phyloP scores from a whole-genome alignment of 1,140 invertebrate genomes.

The Neuroterus valhalla region DNA sequence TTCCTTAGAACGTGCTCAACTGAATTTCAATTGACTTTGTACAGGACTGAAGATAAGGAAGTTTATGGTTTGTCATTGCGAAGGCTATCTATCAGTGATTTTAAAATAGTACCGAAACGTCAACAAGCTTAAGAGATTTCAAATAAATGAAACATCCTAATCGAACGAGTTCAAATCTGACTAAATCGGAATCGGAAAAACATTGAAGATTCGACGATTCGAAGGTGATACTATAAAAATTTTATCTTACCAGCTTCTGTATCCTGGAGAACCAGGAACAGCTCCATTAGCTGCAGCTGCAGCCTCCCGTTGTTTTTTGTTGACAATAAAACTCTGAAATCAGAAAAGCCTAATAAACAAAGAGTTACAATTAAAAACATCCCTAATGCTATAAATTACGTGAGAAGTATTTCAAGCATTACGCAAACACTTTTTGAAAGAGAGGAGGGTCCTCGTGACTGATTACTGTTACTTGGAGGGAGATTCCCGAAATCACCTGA shows the following conservation, averaged over 20 bases:
- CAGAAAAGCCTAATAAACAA: slow-evolving; percentile 36
- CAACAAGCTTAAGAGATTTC: not conserved
- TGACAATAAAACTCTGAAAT: slow-evolving; percentile 90
- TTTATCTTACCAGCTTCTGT: slow-evolving; percentile 85
- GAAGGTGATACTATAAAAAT: no score
- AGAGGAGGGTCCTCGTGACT: no score
- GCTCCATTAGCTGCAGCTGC: slow-evolving; percentile 83
- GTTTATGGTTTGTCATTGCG: not conserved
- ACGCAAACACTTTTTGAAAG: not conserved
- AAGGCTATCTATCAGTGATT: not conserved
- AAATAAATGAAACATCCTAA: no score
- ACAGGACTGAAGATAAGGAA: slow-evolving; percentile 9
- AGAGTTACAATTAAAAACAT: not conserved
- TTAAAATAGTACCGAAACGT: not conserved
- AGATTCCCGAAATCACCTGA: no score
- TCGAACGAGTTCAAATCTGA: no score
- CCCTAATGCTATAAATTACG: no score
- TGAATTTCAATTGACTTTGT: slow-evolving; percentile 41
- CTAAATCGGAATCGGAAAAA: no score
- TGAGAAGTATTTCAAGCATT: not conserved
- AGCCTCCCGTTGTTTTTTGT: slow-evolving; percentile 89
- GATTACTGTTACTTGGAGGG: no score
- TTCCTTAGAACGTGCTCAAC: slow-evolving; percentile 31
- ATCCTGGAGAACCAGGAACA: slow-evolving; percentile 80
- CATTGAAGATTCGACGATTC: no score